These are phyloP conservation scores for Pygocentrus nattereri DNA, from an alignment of 2,797 vertebrate genomes.

Conservation along the genomic window DNA sequence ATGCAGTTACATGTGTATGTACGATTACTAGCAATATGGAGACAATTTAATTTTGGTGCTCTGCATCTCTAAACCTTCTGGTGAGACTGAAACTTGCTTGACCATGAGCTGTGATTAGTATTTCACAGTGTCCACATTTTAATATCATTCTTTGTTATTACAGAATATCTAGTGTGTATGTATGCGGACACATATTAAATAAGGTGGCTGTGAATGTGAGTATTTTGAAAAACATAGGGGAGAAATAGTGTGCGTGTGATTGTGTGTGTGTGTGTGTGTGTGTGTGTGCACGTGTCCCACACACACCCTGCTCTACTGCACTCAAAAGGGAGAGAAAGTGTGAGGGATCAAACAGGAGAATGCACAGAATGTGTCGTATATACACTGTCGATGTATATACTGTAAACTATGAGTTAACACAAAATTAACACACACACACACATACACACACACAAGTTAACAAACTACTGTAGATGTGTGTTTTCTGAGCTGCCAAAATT, in stretches of 20 bases:
- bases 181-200: background rate
- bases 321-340: conserved; percentile 37
- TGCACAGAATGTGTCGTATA: conserved; percentile 80
- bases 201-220: conserved; percentile 24
- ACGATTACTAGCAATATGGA: too few relatives aligned
- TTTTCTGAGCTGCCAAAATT: background rate
- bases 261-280: background rate
- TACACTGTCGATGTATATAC: conserved; percentile 79
- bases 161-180: too few relatives aligned
- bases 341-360: conserved; percentile 59
- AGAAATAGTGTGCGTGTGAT: background rate
- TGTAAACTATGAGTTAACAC: conserved; percentile 73
- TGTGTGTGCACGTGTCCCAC: conserved; percentile 22
- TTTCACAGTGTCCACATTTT: too few relatives aligned
- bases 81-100: too few relatives aligned
- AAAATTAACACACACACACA: conserved; percentile 53
- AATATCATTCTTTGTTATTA: too few relatives aligned
- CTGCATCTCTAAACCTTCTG: too few relatives aligned
- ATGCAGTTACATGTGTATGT: too few relatives aligned
- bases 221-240: background rate
- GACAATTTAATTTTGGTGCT: background rate
- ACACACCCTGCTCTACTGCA: conserved; percentile 13
- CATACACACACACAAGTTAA: conserved; percentile 42
- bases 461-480: conserved; percentile 20
- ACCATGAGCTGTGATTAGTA: too few relatives aligned